Conservation (phyloP, 2,113 vertebrate genomes). For the Telmatochromis brichardi region DNA sequence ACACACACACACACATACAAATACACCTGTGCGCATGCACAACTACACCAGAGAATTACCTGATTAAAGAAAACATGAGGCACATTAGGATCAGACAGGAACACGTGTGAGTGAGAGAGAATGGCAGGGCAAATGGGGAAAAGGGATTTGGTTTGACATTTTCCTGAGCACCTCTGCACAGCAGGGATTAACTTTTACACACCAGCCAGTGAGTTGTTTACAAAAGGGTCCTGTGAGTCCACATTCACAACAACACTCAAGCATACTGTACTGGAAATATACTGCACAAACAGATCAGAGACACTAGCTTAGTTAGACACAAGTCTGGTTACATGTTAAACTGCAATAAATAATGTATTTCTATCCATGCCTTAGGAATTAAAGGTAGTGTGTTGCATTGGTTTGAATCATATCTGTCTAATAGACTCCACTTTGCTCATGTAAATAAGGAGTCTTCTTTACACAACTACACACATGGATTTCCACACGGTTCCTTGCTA, state of each 20-base stretch:
- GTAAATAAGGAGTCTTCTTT: neutral
- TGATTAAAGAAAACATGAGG: neutral
- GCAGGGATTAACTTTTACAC: constrained; percentile 20
- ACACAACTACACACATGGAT: neutral
- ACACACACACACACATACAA: neutral
- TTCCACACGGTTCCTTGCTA: neutral
- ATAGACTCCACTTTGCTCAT: neutral
- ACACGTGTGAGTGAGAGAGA: neutral
- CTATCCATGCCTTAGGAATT: neutral
- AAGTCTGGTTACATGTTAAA: neutral
- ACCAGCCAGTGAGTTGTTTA: constrained; percentile 18
- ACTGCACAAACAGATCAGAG: neutral
- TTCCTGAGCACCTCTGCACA: constrained; percentile 13
- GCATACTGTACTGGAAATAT: neutral
- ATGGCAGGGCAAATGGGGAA: neutral
- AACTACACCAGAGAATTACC: neutral
- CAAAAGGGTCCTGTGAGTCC: neutral
- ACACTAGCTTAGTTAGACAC: neutral
- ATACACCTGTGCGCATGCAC: neutral
- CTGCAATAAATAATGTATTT: neutral
- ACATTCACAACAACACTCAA: neutral
- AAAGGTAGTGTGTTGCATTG: neutral
- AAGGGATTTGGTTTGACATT: constrained; percentile 52
- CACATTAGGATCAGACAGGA: neutral
- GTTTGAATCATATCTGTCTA: neutral